A percentile compares a stretch with the other conserved stretches of the same genome.
Conservation (phyloP, 2,888 invertebrate species). For the Thereva nobilitata region DNA sequence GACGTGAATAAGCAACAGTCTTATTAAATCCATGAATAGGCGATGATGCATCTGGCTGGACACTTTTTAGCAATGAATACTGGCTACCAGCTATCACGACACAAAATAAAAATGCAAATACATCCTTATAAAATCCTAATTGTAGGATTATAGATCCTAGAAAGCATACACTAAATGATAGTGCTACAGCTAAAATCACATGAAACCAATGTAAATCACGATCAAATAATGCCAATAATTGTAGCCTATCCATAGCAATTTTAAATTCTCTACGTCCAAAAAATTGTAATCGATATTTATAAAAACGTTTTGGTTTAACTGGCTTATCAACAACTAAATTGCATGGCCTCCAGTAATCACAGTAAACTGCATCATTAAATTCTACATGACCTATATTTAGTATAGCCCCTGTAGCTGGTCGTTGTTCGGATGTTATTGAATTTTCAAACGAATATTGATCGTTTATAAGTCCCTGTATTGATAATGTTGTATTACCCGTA, state of each 20-base stretch:
- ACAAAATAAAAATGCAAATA: conserved; percentile 92
- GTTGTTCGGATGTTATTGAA: conserved; percentile 38
- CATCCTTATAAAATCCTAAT: conserved; percentile 85
- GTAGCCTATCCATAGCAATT: conserved; percentile 89
- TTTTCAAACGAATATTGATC: conserved; percentile 42
- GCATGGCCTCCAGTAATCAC: conserved; percentile 55
- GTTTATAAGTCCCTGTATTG: conserved; percentile 39
- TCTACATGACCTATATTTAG: conserved; percentile 52
- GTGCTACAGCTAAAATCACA: conserved; percentile 76
- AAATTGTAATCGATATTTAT: conserved; percentile 55
- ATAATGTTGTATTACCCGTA: conserved; percentile 26
- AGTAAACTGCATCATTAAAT: conserved; percentile 51
- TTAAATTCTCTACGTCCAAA: conserved; percentile 61
- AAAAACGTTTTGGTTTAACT: conserved; percentile 54
- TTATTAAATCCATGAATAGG: conserved; percentile 98
- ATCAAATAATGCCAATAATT: conserved; percentile 90
- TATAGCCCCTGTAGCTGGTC: conserved; percentile 42
- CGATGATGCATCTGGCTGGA: conserved; percentile 98
- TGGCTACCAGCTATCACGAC: conserved; percentile 98
- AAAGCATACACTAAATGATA: conserved; percentile 84
- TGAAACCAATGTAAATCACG: conserved; percentile 78
- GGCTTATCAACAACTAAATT: conserved; percentile 53
- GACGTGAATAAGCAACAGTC: conserved; percentile 89
- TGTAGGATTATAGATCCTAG: conserved; percentile 83
- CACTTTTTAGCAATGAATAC: conserved; percentile 94